Percentiles rank a stretch among this genome's conserved stretches.
These are phyloP conservation scores for Merodon equestris DNA, from an alignment of 2,888 invertebrate genomes.

Conservation along the genomic window DNA sequence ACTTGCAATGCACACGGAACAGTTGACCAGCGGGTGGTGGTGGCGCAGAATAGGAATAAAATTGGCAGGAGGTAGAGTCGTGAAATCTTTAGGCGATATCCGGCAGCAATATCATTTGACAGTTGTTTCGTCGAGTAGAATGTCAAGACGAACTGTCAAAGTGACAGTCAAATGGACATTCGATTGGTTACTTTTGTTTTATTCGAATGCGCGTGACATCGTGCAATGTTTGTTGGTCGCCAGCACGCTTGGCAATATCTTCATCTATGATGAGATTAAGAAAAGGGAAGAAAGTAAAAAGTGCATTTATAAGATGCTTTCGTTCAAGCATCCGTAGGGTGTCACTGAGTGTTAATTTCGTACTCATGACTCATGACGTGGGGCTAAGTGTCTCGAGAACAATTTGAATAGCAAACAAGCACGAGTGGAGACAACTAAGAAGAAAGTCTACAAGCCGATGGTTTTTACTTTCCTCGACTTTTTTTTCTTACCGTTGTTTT, in stretches of 20 bases:
- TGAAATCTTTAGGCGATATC: too few species aligned
- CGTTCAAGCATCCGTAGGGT: conserved; percentile 38
- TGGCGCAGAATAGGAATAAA: too few species aligned
- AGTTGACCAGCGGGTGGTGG: too few species aligned
- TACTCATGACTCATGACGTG: conserved; percentile 56
- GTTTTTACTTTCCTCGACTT: too few species aligned
- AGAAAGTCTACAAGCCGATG: conserved; percentile 60
- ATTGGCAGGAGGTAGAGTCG: too few species aligned
- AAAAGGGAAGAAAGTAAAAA: not conserved
- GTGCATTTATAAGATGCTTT: conserved; percentile 40
- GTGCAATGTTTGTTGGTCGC: conserved; percentile 57
- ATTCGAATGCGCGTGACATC: conserved; percentile 30
- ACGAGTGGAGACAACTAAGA: conserved; percentile 51
- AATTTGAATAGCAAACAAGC: conserved; percentile 63
- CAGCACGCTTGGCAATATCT: conserved; percentile 5
- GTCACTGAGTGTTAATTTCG: conserved; percentile 46
- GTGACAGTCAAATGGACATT: not conserved
- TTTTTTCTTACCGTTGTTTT: too few species aligned
- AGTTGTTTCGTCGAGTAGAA: conserved; percentile 18
- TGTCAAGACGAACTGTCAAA: conserved; percentile 19
- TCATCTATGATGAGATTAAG: too few species aligned
- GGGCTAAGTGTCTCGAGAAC: conserved; percentile 51
- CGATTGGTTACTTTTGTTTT: too few species aligned
- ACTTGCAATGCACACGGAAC: conserved; percentile 44
- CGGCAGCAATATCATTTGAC: conserved; percentile 54